Percentiles rank a stretch among this genome's conserved stretches.
phyloP scores from a whole-genome alignment of 92 coral and sea anemone species.

The Epizoanthus ramosus region DNA sequence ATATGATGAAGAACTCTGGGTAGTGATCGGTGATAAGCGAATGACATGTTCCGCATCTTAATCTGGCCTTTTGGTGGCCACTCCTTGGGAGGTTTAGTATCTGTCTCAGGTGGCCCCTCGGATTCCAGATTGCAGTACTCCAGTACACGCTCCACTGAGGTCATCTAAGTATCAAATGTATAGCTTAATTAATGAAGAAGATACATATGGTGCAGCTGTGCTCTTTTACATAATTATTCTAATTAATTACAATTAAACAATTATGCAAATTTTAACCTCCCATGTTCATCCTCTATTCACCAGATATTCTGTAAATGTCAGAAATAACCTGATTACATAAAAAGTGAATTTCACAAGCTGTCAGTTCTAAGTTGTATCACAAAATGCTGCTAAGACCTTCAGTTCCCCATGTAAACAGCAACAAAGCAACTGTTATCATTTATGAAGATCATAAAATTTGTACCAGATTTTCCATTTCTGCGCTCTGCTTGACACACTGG shows the following conservation, averaged over 20 bases:
- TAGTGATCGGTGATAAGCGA: conserved; percentile 59
- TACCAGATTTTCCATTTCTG: conserved; percentile 72
- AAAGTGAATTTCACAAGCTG: too few relatives aligned
- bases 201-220: too few relatives aligned
- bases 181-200: background rate
- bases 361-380: too few relatives aligned
- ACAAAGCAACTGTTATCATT: background rate
- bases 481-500: conserved; percentile 72
- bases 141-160: conserved; percentile 65
- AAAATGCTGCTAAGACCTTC: too few relatives aligned
- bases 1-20: conserved; percentile 67
- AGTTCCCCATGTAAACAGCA: too few relatives aligned
- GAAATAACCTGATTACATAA: too few relatives aligned
- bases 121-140: conserved; percentile 67
- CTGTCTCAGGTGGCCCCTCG: conserved; percentile 66
- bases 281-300: too few relatives aligned
- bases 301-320: too few relatives aligned
- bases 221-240: too few relatives aligned
- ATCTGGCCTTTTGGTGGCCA: conserved; percentile 69
- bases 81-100: conserved; percentile 55
- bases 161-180: conserved; percentile 45
- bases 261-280: too few relatives aligned
- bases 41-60: conserved; percentile 62
- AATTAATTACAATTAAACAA: too few relatives aligned
- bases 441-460: background rate